Conservation (phyloP, 23 tunicate genomes). For the Halocynthia roretzi region DNA sequence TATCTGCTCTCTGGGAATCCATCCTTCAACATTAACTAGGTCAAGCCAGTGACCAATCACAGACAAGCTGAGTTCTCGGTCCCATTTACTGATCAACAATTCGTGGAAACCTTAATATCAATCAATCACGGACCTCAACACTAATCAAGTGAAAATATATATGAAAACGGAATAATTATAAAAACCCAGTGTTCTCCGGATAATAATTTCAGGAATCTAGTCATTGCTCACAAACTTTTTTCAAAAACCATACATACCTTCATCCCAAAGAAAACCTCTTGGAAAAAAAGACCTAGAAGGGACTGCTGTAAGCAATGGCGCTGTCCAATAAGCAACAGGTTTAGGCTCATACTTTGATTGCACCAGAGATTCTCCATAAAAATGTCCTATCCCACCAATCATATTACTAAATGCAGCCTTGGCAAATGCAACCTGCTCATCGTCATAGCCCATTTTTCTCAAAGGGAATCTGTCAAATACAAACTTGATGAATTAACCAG, state of each 20-base stretch:
- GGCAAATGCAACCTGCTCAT: constrained; percentile 70
- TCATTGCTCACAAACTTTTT: neutral
- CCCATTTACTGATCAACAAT: constrained; percentile 84
- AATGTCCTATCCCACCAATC: constrained; percentile 97
- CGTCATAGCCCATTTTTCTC: constrained; percentile 35
- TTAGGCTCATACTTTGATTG: constrained; percentile 39
- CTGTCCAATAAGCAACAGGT: constrained; percentile 71
- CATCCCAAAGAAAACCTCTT: constrained; percentile 98
- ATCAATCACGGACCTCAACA: neutral
- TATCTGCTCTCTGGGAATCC: constrained; percentile 99
- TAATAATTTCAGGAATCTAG: neutral
- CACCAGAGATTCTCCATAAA: constrained; percentile 90
- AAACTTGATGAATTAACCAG: no score
- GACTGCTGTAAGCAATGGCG: constrained; percentile 77
- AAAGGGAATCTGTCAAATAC: constrained; percentile 55
- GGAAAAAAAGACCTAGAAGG: constrained; percentile 99
- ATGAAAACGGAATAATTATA: neutral
- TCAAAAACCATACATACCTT: constrained; percentile 33
- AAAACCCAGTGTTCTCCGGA: neutral
- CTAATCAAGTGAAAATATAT: no score
- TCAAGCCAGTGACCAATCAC: constrained; percentile 73
- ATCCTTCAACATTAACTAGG: constrained; percentile 80
- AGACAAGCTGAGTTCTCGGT: constrained; percentile 62
- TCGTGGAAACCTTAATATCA: constrained; percentile 93
- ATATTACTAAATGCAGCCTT: constrained; percentile 93